Percentiles rank a stretch among this genome's conserved stretches.
These are phyloP conservation scores for Machaerirhynchus nigripectus DNA, from an alignment of 2,113 vertebrate genomes.

Conservation along the genomic window DNA sequence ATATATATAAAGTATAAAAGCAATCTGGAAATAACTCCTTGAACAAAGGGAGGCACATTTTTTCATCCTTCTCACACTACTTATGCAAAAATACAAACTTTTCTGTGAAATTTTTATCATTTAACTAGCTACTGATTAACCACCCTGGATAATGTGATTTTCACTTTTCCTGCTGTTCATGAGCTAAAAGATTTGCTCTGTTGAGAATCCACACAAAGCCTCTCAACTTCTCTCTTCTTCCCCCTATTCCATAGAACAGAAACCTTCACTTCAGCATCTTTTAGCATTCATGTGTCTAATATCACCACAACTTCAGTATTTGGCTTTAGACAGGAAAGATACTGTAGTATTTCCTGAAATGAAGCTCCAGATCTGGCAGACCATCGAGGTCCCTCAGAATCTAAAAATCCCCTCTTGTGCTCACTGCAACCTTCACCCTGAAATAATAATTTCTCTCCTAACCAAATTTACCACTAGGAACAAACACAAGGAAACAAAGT, in stretches of 20 bases:
- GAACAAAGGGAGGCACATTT: neutral
- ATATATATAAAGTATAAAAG: neutral
- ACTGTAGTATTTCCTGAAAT: neutral
- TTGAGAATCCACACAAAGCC: neutral
- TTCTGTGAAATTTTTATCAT: neutral
- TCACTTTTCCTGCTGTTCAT: neutral
- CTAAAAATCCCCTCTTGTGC: neutral
- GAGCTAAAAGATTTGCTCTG: neutral
- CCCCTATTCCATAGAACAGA: neutral
- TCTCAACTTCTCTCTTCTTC: neutral
- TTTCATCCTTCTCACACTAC: neutral
- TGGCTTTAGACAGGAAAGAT: neutral
- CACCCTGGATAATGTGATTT: neutral
- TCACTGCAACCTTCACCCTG: neutral
- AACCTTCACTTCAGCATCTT: neutral
- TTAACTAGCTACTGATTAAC: neutral
- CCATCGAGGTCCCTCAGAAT: neutral
- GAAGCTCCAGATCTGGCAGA: neutral
- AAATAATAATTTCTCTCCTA: neutral
- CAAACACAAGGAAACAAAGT: conserved; percentile 21
- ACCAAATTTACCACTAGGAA: neutral
- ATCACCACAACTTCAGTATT: neutral
- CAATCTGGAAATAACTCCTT: neutral
- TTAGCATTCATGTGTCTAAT: neutral
- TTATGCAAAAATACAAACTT: neutral